A percentile compares a stretch with the other conserved stretches of the same genome.
phyloP scores from a whole-genome alignment of 2,113 vertebrate genomes.

The Bambusicola thoracicus region DNA sequence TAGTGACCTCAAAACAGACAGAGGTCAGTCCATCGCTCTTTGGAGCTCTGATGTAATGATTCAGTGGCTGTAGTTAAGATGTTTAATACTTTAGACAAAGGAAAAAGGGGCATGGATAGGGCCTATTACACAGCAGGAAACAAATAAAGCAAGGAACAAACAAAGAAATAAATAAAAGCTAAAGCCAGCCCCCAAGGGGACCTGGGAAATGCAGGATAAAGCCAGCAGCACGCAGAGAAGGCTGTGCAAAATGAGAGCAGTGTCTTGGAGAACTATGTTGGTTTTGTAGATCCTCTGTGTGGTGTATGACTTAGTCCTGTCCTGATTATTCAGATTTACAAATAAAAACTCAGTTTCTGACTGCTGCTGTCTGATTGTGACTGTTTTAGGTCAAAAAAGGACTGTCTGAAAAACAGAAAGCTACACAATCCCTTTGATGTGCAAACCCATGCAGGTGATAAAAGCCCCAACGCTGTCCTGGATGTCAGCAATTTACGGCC shows the following conservation, averaged over 20 bases:
- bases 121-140: background rate
- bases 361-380: background rate
- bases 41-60: background rate
- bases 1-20: background rate
- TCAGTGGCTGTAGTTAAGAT: background rate
- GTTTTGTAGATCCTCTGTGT: background rate
- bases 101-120: background rate
- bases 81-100: background rate
- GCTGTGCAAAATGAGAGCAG: background rate
- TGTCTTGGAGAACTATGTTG: background rate
- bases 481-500: background rate
- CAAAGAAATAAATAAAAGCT: background rate
- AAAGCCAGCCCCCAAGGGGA: background rate
- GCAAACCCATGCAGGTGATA: background rate
- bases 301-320: background rate
- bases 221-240: background rate
- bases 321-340: background rate
- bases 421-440: background rate
- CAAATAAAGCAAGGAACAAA: background rate
- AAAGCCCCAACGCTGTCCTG: background rate
- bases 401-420: background rate
- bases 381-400: background rate
- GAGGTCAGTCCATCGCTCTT: background rate
- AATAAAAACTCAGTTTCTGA: background rate
- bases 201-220: background rate